These are phyloP conservation scores for Ascaphus truei DNA, from an alignment of 2,113 vertebrate genomes.

Conservation along the genomic window DNA sequence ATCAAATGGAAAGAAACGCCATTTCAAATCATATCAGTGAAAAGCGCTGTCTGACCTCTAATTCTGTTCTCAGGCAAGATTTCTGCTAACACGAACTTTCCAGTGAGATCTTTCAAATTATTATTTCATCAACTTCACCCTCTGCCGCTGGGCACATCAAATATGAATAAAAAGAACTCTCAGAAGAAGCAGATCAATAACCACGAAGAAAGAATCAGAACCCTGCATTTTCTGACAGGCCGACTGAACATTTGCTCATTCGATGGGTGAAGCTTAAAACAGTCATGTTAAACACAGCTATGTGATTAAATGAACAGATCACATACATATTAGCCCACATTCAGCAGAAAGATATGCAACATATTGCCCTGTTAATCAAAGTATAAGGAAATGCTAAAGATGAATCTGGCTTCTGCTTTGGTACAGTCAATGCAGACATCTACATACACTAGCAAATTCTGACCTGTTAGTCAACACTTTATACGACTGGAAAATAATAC, in stretches of 20 bases:
- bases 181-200: constrained; percentile 51
- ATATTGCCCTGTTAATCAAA: too few relatives aligned
- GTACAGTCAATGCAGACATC: too few relatives aligned
- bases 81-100: constrained; percentile 22
- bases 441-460: too few relatives aligned
- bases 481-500: too few relatives aligned
- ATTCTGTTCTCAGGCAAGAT: constrained; percentile 1
- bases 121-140: constrained; percentile 52
- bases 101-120: constrained; percentile 36
- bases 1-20: neutral
- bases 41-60: neutral
- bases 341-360: too few relatives aligned
- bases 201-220: constrained; percentile 60
- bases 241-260: neutral
- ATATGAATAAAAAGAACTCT: constrained; percentile 64
- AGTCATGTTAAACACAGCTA: neutral
- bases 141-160: constrained; percentile 59
- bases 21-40: neutral
- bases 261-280: too few relatives aligned
- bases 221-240: constrained; percentile 40
- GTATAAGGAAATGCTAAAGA: too few relatives aligned
- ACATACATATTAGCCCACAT: too few relatives aligned
- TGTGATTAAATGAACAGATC: neutral
- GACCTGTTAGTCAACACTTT: too few relatives aligned
- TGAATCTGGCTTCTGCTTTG: too few relatives aligned